These are phyloP conservation scores for Acipenser ruthenus DNA, from an alignment of 2,797 vertebrate species.

Conservation along the genomic window DNA sequence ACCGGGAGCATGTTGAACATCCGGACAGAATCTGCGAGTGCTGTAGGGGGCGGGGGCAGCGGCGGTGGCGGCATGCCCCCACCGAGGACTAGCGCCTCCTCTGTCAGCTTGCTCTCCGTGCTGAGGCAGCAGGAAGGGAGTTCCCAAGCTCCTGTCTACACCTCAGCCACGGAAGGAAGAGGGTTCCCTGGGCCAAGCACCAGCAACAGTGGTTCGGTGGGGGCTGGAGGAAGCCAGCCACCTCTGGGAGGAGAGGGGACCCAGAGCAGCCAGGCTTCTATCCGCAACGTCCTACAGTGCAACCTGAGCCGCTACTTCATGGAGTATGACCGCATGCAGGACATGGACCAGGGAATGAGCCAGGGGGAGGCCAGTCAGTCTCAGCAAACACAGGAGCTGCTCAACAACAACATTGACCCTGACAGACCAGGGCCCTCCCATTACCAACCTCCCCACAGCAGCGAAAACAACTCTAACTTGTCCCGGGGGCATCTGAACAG, in stretches of 20 bases:
- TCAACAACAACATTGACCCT: slow-evolving; percentile 90
- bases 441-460: slow-evolving; percentile 69
- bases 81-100: slow-evolving; percentile 90
- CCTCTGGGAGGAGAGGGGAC: slow-evolving; percentile 48
- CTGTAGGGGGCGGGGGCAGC: slow-evolving; percentile 44
- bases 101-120: slow-evolving; percentile 83
- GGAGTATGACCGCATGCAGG: slow-evolving; percentile 92
- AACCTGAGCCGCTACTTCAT: slow-evolving; percentile 96
- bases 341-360: slow-evolving; percentile 77
- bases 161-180: slow-evolving; percentile 86
- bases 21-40: slow-evolving; percentile 53
- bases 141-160: slow-evolving; percentile 87
- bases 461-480: slow-evolving; percentile 68
- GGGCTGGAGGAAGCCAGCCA: slow-evolving; percentile 45
- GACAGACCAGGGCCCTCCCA: slow-evolving; percentile 81
- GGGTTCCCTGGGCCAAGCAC: slow-evolving; percentile 61
- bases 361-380: slow-evolving; percentile 59
- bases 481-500: slow-evolving; percentile 87
- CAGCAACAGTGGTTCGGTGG: slow-evolving; percentile 49
- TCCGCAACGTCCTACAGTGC: slow-evolving; percentile 91
- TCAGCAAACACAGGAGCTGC: slow-evolving; percentile 79
- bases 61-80: slow-evolving; percentile 75
- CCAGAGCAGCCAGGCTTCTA: slow-evolving; percentile 65
- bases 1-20: slow-evolving; percentile 81
- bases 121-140: slow-evolving; percentile 86